Evolutionary conservation across 2,797 vertebrate genomes (phyloP).

Genomic region (Platalea minor): DNA sequence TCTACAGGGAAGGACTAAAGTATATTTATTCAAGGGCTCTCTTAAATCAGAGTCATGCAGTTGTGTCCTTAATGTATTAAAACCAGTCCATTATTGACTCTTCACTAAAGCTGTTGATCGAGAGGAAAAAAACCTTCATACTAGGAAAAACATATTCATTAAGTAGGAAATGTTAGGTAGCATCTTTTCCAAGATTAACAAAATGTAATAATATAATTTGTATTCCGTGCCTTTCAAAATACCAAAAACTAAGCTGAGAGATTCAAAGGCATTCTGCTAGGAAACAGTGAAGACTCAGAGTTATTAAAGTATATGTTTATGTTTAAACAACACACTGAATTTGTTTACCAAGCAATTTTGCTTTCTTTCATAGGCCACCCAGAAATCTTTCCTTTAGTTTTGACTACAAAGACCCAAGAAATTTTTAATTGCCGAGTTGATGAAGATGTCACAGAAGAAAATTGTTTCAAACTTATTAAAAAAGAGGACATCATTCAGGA

Average conservation of each 20-base stretch:
- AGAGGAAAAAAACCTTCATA: not conserved
- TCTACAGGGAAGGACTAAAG: not conserved
- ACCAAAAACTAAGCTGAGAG: not conserved
- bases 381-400: slow-evolving; percentile 86
- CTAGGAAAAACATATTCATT: not conserved
- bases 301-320: not conserved
- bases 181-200: not conserved
- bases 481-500: slow-evolving; percentile 89
- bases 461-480: slow-evolving; percentile 84
- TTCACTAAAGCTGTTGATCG: not conserved
- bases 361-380: slow-evolving; percentile 78
- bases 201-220: not conserved
- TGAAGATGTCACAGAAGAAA: slow-evolving; percentile 84
- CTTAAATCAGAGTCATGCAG: not conserved
- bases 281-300: not conserved
- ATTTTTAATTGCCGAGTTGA: slow-evolving; percentile 84
- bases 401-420: slow-evolving; percentile 90
- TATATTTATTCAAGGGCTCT: not conserved
- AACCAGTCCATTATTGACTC: not conserved
- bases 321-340: not conserved
- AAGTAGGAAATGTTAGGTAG: not conserved
- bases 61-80: not conserved
- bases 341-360: not conserved
- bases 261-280: not conserved
- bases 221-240: not conserved